Evolutionary conservation across 2,888 invertebrate species (phyloP).

Genomic region (Trichopoda pennipes): DNA sequence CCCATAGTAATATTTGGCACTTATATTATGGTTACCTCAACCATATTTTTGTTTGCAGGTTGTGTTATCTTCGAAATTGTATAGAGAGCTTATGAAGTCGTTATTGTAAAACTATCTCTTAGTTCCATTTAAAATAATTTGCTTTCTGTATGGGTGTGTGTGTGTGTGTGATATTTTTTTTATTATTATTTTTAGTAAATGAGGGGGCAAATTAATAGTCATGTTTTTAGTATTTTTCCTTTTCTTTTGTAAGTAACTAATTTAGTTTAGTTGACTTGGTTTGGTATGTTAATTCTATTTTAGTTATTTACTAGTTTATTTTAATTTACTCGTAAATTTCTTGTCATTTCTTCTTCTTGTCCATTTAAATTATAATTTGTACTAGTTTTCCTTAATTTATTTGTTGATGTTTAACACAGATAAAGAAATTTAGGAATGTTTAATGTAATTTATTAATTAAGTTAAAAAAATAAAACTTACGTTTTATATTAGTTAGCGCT

Average conservation of each 20-base stretch:
- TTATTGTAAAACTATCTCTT: too few relatives aligned
- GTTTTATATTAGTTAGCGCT: too few relatives aligned
- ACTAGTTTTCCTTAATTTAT: slow-evolving; percentile 48
- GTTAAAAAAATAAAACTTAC: slow-evolving; percentile 5
- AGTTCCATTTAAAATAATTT: too few relatives aligned
- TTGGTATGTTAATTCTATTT: slow-evolving; percentile 34
- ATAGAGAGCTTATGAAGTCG: too few relatives aligned
- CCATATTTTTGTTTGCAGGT: too few relatives aligned
- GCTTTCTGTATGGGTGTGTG: too few relatives aligned
- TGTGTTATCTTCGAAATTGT: too few relatives aligned
- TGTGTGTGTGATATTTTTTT: background rate
- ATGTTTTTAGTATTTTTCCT: slow-evolving; percentile 4
- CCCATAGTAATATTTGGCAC: too few relatives aligned
- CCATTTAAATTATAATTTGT: slow-evolving; percentile 52
- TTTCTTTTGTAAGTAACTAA: slow-evolving; percentile 13
- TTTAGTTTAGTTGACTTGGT: slow-evolving; percentile 33
- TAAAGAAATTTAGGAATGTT: slow-evolving; percentile 6
- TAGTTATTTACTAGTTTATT: slow-evolving; percentile 48
- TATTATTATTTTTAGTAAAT: slow-evolving; percentile 8
- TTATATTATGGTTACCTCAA: too few relatives aligned
- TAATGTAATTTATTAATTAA: slow-evolving; percentile 41
- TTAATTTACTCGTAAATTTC: slow-evolving; percentile 52
- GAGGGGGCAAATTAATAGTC: slow-evolving; percentile 19
- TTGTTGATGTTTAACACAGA: slow-evolving; percentile 14
- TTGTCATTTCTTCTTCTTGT: slow-evolving; percentile 55